Evolutionary conservation across 2,113 vertebrate species (phyloP).

Genomic region (Pheucticus melanocephalus): DNA sequence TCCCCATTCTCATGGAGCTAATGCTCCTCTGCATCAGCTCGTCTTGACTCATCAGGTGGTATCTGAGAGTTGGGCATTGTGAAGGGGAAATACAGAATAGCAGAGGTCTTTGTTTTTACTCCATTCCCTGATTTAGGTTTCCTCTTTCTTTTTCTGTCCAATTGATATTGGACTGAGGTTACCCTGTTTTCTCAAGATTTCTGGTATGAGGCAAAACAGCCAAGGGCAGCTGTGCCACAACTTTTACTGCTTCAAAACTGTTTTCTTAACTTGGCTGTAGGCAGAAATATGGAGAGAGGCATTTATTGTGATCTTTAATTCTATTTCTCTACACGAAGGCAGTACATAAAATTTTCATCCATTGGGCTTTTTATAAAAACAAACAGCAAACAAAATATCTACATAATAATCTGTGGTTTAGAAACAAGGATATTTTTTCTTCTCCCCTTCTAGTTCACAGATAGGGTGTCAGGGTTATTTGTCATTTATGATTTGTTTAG

Average conservation of each 20-base stretch:
- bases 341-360: background rate
- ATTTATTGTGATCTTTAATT: background rate
- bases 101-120: background rate
- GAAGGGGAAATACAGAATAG: background rate
- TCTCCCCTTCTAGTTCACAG: background rate
- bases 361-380: background rate
- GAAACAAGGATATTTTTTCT: background rate
- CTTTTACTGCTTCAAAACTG: background rate
- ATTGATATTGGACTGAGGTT: background rate
- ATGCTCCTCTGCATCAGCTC: background rate
- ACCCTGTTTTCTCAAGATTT: background rate
- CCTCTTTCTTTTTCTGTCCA: background rate
- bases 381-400: constrained; percentile 10
- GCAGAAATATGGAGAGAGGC: background rate
- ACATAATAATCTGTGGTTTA: background rate
- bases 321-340: background rate
- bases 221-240: background rate
- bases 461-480: background rate
- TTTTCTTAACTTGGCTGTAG: background rate
- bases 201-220: background rate
- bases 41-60: background rate
- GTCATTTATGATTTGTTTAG: background rate
- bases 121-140: background rate
- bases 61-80: rapidly evolving
- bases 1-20: background rate